A percentile compares a stretch with the other conserved stretches of the same genome.
phyloP scores from a whole-genome alignment of 30 jellyfish, hydroid and myxozoan species.

The Turritopsis rubra region DNA sequence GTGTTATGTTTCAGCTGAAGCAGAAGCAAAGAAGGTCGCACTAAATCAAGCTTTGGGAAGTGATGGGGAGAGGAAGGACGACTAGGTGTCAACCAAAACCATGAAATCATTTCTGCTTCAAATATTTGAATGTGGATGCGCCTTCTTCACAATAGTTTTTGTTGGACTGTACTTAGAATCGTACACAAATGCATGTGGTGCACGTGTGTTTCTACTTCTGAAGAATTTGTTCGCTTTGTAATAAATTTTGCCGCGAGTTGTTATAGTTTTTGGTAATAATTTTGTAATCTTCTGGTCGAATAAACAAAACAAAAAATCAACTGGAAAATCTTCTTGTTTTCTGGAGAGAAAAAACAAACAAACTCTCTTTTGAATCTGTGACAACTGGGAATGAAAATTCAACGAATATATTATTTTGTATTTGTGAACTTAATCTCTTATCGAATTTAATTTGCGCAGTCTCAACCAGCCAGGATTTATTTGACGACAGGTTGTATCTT shows the following conservation, averaged over 20 bases:
- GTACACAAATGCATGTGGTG: neutral
- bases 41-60: constrained; percentile 57
- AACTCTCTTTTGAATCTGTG: neutral
- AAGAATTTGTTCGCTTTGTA: neutral
- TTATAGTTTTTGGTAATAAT: neutral
- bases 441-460: too few relatives aligned
- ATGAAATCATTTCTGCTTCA: too few relatives aligned
- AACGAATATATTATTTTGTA: neutral
- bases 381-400: neutral
- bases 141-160: neutral
- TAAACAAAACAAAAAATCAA: neutral
- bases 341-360: neutral
- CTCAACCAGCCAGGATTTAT: too few relatives aligned
- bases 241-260: neutral
- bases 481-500: too few relatives aligned
- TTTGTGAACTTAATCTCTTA: too few relatives aligned
- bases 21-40: constrained; percentile 94
- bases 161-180: neutral
- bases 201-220: neutral
- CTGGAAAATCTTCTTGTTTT: neutral
- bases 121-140: too few relatives aligned
- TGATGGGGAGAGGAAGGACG: constrained; percentile 69
- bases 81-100: too few relatives aligned
- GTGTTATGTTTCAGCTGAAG: constrained; percentile 55
- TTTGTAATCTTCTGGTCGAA: neutral